Evolutionary conservation across 2,113 vertebrate species (phyloP).

Genomic region (Leucopsar rothschildi): DNA sequence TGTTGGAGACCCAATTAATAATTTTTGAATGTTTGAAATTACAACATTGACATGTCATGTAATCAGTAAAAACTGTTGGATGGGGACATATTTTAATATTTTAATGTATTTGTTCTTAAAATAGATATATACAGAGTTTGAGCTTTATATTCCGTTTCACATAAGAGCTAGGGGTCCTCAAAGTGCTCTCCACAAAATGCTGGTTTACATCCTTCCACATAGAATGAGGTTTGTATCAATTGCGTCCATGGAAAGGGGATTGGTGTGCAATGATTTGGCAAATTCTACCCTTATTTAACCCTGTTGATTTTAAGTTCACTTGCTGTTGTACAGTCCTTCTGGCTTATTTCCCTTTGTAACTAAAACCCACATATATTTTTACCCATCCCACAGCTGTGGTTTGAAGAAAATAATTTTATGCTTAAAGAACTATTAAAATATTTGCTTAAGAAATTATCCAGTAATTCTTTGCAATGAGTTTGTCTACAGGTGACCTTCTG

Average conservation of each 20-base stretch:
- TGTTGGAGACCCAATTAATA: not conserved
- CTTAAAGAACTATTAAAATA: not conserved
- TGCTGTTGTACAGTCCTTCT: not conserved
- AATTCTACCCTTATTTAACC: not conserved
- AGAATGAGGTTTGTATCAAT: not conserved
- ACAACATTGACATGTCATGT: not conserved
- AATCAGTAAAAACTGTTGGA: not conserved
- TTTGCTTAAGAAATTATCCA: not conserved
- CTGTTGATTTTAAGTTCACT: not conserved
- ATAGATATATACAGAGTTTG: not conserved
- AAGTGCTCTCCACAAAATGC: not conserved
- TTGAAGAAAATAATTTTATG: not conserved
- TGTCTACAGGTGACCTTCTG: not conserved
- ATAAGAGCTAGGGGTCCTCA: not conserved
- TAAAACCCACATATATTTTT: not conserved
- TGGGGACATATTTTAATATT: not conserved
- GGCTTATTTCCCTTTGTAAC: not conserved
- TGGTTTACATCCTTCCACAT: not conserved
- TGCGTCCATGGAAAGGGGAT: not conserved
- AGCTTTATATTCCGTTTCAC: not conserved
- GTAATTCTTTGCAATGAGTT: not conserved
- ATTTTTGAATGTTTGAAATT: not conserved
- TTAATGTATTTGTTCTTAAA: not conserved
- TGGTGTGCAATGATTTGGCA: not conserved
- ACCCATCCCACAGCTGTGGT: not conserved